Evolutionary conservation across 1,140 invertebrate species (phyloP), one percentile per base, ranked within the genome.

Genomic region (Caenorhabditis latens): DNA sequence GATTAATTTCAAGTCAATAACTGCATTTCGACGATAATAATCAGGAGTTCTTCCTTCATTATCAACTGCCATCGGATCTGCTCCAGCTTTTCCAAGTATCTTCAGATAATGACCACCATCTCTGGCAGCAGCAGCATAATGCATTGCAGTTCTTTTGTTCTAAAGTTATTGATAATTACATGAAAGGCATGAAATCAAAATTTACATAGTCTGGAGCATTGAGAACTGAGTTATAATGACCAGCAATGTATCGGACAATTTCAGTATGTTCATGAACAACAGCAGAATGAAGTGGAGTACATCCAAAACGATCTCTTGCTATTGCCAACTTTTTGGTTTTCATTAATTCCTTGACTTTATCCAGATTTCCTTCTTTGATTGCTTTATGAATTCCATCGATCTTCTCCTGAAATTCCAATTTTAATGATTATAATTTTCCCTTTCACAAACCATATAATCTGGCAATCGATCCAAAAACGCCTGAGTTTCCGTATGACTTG

Each of bases 41-140:
- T 92, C 91, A 46, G 91, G 91, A 16, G 91, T 92, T 61, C 91
- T 82, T 24, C 91, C 91, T 87, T 91, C 96, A 90, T 96, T 95
- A 93, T 98, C 97, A 89, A 95, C 94, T 53, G 95, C 93, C 88
- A 95, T 95, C 6, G 95, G 94, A 93, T 97, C 96, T 14, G 96
- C 95, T 65, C 96, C 96, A 67, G 96, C 94, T 91, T 96, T 96
- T 89, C 95, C 93, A 24, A 98, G 93, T 75, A 97, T 94, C 92
- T 96, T 96, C 93, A 96, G 96, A 91, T 96, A 96, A 92, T 96
- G 95, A 0, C 96, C 96, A 90, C 96, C 96, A 90, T 97, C 96
- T 19, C 95, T 94, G 53, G 97, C 93, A 4, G 95, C 95, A 13
- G 96, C 96, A 5, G 96, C 96, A 93, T 97, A 98, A 93, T 98